Base-by-base conservation (phyloP, 2,797 vertebrate species). In the Periparus ater region DNA sequence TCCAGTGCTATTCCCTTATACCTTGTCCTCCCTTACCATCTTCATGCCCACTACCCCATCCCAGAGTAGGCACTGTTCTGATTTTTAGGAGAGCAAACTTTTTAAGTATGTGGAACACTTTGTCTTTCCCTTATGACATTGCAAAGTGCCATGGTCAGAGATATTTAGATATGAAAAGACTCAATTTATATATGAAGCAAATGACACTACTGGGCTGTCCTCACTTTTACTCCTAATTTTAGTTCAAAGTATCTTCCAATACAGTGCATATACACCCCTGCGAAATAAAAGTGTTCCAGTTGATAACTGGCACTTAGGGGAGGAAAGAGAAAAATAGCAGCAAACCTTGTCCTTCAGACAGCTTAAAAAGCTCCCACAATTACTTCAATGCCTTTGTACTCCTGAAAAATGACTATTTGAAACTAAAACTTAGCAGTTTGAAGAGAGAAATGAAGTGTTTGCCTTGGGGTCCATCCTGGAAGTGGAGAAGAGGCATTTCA, bases 241-340 rank as follows among this genome's bases (percentile, higher is more conserved):
- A 50, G 57, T 82, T 77, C 44, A 66, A 74, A 79, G 51, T 34
- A 57, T 90, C 75, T 68, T 93, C 61, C 73, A 74, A 78, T 70
- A 79, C 23, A 79, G 53, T 87, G 78, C 58, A 83, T 72, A 63
- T 54, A 91, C 7, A 38, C 22, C 42, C 77, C 71, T 70, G 72
- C n/a, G 29, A 92, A 82, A 91, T 50, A 63, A 70, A 86, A 95
- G 42, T 5, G 9, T 74, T 92, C n/a, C 14, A 71, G 79, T 54
- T 63, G 66, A 71, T 91, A 84, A 54, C 83, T 63, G 92, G 66
- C 57, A 82, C 73, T 92, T 75, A 79, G 42, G 54, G 78, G 23
- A 86, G 38, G 48, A 95, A 94, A 78, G 76, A 74, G 70, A 53
- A 88, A 88, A 91, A 86, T 94, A 62, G 51, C 73, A 84, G 67